Conservation (phyloP, 2,888 invertebrate species). For the Sisyra nigra region DNA sequence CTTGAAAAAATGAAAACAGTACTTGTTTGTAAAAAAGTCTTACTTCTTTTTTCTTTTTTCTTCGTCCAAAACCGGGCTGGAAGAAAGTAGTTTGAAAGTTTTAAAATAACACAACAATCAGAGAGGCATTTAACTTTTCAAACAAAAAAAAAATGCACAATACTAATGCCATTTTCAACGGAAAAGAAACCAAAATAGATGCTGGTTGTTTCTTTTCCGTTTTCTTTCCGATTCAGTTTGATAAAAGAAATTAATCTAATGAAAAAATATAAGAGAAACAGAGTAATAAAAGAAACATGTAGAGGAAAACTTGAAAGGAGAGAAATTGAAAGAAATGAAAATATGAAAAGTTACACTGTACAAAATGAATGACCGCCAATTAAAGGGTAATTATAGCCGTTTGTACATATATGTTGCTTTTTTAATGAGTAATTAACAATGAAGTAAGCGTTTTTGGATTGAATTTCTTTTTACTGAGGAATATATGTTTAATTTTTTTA, state of each 20-base stretch:
- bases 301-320: neutral
- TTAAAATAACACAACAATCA: too few relatives aligned
- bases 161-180: too few relatives aligned
- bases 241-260: neutral
- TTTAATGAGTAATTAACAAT: neutral
- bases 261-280: neutral
- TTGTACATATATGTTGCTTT: neutral
- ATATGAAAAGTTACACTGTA: neutral
- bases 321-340: too few relatives aligned
- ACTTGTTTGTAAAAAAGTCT: constrained; percentile 38
- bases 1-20: constrained; percentile 3
- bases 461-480: neutral
- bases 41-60: constrained; percentile 98
- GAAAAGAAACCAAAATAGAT: too few relatives aligned
- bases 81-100: constrained; percentile 29
- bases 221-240: too few relatives aligned
- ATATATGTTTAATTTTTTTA: neutral
- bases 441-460: neutral
- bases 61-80: constrained; percentile 86
- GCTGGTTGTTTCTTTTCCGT: too few relatives aligned
- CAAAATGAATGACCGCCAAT: constrained; percentile 2
- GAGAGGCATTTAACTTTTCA: too few relatives aligned
- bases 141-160: too few relatives aligned
- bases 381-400: constrained; percentile 1
- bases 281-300: neutral